Percentiles rank a stretch among this genome's conserved stretches.
Conservation (phyloP, 2,797 vertebrate genomes). For the Fistularia commersonii region DNA sequence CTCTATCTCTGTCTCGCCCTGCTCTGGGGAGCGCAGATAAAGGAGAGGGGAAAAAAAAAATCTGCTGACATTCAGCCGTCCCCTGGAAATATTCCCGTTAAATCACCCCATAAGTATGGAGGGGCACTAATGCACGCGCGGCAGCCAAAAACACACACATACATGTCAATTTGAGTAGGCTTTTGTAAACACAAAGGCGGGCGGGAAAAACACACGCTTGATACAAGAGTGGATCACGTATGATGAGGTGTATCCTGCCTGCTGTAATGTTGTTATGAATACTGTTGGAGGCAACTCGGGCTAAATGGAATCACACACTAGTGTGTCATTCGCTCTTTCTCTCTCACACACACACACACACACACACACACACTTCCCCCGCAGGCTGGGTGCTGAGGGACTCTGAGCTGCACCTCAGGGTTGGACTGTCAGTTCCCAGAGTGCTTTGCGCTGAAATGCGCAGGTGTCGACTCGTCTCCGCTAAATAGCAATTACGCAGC, state of each 20-base stretch:
- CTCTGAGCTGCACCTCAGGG: conserved; percentile 42
- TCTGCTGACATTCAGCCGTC: conserved; percentile 63
- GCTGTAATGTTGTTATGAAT: too few relatives aligned
- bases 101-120: conserved; percentile 32
- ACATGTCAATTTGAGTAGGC: neutral
- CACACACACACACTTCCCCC: conserved; percentile 13
- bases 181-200: neutral
- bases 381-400: conserved; percentile 23
- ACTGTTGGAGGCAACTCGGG: too few relatives aligned
- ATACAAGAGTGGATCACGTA: too few relatives aligned
- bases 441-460: conserved; percentile 19
- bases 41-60: conserved; percentile 59
- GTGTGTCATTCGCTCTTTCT: too few relatives aligned
- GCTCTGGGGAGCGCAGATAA: conserved; percentile 56
- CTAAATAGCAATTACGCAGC: conserved; percentile 31
- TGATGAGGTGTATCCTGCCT: too few relatives aligned
- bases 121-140: conserved; percentile 5
- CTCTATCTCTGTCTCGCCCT: conserved; percentile 20
- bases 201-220: conserved; percentile 1
- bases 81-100: conserved; percentile 42
- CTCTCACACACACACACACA: conserved; percentile 6
- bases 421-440: conserved; percentile 48
- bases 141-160: neutral
- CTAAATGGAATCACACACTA: too few relatives aligned
- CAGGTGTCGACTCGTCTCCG: conserved; percentile 16